Evolutionary conservation across 1,140 invertebrate genomes (phyloP), one percentile per base, ranked within the genome.

Genomic region (Drosophila oshimai): DNA sequence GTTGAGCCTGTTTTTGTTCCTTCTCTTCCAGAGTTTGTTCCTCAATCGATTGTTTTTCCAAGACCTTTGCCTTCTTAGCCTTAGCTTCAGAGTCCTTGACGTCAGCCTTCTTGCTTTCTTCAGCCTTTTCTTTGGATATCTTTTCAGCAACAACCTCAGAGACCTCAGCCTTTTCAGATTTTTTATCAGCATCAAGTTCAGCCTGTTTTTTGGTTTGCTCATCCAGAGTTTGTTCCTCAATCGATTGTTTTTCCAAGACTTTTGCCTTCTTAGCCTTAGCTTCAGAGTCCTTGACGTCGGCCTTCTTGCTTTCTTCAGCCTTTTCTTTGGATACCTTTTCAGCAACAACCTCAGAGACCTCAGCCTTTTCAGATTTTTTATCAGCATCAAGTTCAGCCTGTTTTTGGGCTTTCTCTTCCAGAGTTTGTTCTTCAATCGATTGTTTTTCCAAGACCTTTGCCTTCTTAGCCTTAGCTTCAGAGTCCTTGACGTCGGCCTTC

Each of bases 241-340:
- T 6, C 2, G 29, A 7, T 15, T 17, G 9, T 3, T 57, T 37
- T 2, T 47, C 22, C 13, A 10, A 1, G 0, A n/a, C 9, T 20
- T 55, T 34, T 6, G 41, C 15, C 17, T 34, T 34, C 17, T 46
- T n/a, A 3, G 28, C 12, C 4, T 41, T 36, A 15, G 31, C 18
- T 31, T 64, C 29, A 6, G 28, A 15, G 7, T 50, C 26, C 26
- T 50, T 41, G 3, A 37, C 45, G 0, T n/a, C 34, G 6, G 15
- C 2, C 6, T 37, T 60, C 12, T 50, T 0, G 2, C n/a, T 13
- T 9, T 60, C 45, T 46, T 31, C 13, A 0, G 3, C 18, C 22
- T 31, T 36, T 2, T 49, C 33, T 39, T 60, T 12, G 4, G 22
- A 37, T 12, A 60, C 41, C 26, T 49, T 50, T 28, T 47, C 55